Conservation (phyloP, 2,888 invertebrate species). For the Aspidiotus rigidus region DNA sequence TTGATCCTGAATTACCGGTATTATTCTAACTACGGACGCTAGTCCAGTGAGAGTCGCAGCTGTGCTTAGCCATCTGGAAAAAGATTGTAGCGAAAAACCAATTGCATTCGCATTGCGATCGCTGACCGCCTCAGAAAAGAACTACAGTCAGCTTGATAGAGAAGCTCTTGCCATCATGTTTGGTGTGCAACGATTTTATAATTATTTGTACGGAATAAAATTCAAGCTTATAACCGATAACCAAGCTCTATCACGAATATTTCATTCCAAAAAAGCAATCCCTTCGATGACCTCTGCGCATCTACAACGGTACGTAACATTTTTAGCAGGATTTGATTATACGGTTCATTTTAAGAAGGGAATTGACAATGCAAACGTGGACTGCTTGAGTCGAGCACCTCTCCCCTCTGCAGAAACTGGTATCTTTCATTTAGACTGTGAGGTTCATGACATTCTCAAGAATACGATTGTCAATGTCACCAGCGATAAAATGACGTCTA, state of each 20-base stretch:
- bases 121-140: constrained; percentile 15
- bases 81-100: constrained; percentile 24
- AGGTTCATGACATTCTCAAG: too few relatives aligned
- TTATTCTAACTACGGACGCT: constrained; percentile 34
- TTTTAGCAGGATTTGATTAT: constrained; percentile 34
- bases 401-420: too few relatives aligned
- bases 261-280: constrained; percentile 8
- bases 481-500: too few relatives aligned
- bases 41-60: constrained; percentile 34
- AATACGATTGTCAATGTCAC: too few relatives aligned
- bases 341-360: constrained; percentile 34
- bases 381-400: too few relatives aligned
- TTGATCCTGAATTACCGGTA: constrained; percentile 33
- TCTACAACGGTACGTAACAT: background rate
- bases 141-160: constrained; percentile 27
- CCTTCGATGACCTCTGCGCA: constrained; percentile 20
- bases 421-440: too few relatives aligned
- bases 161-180: constrained; percentile 30
- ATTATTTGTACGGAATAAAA: constrained; percentile 15
- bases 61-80: constrained; percentile 36
- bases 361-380: constrained; percentile 34
- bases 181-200: constrained; percentile 15
- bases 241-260: constrained; percentile 24
- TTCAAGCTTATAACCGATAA: constrained; percentile 29
- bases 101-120: constrained; percentile 16